Conservation (phyloP, 1,140 invertebrate species). For the Drosophila pachea region DNA sequence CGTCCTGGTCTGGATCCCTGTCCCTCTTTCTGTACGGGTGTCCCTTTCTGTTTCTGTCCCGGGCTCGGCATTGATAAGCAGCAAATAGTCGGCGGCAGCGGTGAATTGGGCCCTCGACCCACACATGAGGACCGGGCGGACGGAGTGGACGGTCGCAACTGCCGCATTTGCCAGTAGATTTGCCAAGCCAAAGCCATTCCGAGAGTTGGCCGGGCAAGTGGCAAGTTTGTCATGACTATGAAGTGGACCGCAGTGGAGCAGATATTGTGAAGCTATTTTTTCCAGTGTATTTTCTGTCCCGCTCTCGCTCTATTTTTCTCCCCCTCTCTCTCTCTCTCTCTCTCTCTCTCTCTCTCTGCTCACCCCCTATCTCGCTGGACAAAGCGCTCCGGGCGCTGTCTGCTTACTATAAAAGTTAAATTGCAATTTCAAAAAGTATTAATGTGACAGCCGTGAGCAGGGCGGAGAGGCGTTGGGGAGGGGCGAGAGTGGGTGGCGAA, state of each 20-base stretch:
- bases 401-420: constrained; percentile 66
- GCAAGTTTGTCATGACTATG: neutral
- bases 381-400: constrained; percentile 30
- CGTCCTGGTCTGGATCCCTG: neutral
- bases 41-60: too few species aligned
- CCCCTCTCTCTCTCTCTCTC: neutral
- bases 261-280: constrained; percentile 8
- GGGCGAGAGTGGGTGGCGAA: constrained; percentile 3
- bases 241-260: neutral
- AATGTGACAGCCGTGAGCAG: constrained; percentile 60
- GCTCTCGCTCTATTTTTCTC: constrained; percentile 1
- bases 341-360: constrained; percentile 6
- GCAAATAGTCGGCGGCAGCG: constrained; percentile 45
- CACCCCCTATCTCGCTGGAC: constrained; percentile 9
- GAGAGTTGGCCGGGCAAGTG: constrained; percentile 11
- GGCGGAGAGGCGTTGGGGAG: constrained; percentile 3
- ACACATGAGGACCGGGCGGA: neutral
- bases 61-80: constrained; percentile 56
- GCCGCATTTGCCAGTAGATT: constrained; percentile 56
- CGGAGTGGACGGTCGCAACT: neutral
- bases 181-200: constrained; percentile 31
- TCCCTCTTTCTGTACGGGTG: constrained; percentile 3
- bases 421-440: constrained; percentile 71
- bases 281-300: constrained; percentile 8
- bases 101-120: neutral